These are phyloP conservation scores for Cacoxenus indagator DNA, from an alignment of 2,888 invertebrate genomes.

Conservation along the genomic window DNA sequence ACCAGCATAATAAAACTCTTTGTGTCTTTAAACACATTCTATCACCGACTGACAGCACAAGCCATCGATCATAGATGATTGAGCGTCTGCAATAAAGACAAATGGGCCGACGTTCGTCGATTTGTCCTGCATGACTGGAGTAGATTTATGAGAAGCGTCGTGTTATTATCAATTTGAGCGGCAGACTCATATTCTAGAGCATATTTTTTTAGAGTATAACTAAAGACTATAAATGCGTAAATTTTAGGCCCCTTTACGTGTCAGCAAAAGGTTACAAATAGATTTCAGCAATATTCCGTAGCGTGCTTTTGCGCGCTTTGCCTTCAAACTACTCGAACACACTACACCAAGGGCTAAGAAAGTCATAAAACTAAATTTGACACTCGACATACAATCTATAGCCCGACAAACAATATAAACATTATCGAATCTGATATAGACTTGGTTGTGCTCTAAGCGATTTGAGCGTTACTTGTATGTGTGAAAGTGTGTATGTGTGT, in stretches of 20 bases:
- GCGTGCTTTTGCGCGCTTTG: neutral
- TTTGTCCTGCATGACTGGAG: neutral
- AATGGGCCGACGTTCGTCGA: slow-evolving; percentile 36
- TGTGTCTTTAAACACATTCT: neutral
- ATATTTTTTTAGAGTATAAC: neutral
- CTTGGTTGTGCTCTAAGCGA: slow-evolving; percentile 14
- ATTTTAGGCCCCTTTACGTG: neutral
- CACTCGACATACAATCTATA: slow-evolving; percentile 20
- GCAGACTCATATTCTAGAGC: too few relatives aligned
- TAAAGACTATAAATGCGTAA: neutral
- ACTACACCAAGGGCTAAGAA: slow-evolving; percentile 25
- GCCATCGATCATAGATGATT: slow-evolving; percentile 57
- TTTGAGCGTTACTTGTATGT: neutral
- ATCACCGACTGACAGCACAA: neutral
- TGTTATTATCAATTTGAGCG: neutral
- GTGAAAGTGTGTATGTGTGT: slow-evolving; percentile 39
- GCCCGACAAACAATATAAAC: slow-evolving; percentile 34
- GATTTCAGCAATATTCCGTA: slow-evolving; percentile 21
- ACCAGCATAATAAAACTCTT: slow-evolving; percentile 2
- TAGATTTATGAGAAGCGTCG: slow-evolving; percentile 7
- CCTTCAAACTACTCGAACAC: neutral
- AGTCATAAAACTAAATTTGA: slow-evolving; percentile 11
- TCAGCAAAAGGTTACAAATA: neutral
- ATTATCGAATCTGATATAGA: slow-evolving; percentile 47
- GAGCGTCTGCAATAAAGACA: slow-evolving; percentile 51